phyloP scores from a whole-genome alignment of 2,113 vertebrate genomes.

The Paracanthobrama guichenoti region DNA sequence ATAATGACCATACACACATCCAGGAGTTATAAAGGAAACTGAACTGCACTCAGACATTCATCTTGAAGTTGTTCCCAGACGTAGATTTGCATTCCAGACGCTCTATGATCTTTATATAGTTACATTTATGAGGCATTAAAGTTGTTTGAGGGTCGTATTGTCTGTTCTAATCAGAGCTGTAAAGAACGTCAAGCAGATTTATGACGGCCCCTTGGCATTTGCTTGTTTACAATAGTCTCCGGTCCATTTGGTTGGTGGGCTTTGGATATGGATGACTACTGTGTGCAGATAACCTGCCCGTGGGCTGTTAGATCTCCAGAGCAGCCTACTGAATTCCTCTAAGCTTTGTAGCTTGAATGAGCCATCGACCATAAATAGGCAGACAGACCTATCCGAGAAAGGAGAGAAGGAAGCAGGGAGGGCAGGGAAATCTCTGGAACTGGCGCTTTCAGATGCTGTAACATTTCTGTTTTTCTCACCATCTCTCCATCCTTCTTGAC shows the following conservation, averaged over 20 bases:
- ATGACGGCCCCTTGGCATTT: not conserved
- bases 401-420: conserved; percentile 39
- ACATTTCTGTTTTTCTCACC: conserved; percentile 53
- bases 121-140: conserved; percentile 56
- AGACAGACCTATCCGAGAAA: conserved; percentile 56
- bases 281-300: conserved; percentile 47
- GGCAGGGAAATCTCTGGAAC: conserved; percentile 51
- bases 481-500: conserved; percentile 23
- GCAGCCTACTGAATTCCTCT: conserved; percentile 62
- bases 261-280: conserved; percentile 25
- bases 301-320: conserved; percentile 64
- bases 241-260: not conserved
- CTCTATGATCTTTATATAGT: conserved; percentile 53
- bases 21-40: conserved; percentile 20
- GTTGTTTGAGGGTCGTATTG: conserved; percentile 25
- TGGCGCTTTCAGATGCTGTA: conserved; percentile 50
- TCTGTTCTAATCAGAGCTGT: conserved; percentile 47
- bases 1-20: not conserved
- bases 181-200: conserved; percentile 18
- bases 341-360: conserved; percentile 55
- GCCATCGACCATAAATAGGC: conserved; percentile 81
- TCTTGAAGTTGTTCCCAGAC: conserved; percentile 66
- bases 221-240: conserved; percentile 7
- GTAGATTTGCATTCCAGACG: conserved; percentile 63
- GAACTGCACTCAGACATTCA: conserved; percentile 44